Evolutionary conservation across 2,888 invertebrate species (phyloP), one percentile per base, ranked within the genome.

Genomic region (Ganaspis brasiliensis): DNA sequence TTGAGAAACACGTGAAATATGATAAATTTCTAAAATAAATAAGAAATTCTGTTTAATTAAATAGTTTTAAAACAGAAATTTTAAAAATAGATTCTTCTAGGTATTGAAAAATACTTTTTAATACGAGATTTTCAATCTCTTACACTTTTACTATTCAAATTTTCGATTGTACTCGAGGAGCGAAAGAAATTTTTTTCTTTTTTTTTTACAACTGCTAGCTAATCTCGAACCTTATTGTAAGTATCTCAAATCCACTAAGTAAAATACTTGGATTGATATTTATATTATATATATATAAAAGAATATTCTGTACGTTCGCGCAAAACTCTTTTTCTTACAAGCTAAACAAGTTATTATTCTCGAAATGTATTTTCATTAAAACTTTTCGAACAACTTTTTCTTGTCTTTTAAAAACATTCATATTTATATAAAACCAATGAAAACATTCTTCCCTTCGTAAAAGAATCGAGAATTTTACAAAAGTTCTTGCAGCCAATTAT

Each of bases 401-500:
- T n/a, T n/a, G n/a, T n/a, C 31, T 40, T 31, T 21, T 71, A 55
- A 37, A 74, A 75, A 56, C 74, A 12, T 31, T n/a, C n/a, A n/a
- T 16, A n/a, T 73, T 57, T 21, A 57, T 37, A 35, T 73, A 49
- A 56, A 67, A 67, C 24, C 45, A 45, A 73, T 76, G 70, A 79
- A 40, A 67, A 73, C n/a, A 5, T 70, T 75, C 67, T 72, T 70
- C 45, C 56, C 10, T 37, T 63, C 40, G 19, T 40, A 35, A 16
- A 16, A 63, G 19, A 63, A 55, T 55, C n/a, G n/a, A 56, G 3
- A 70, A 26, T 37, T 55, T 81, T 79, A 76, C 77, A 78, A 81
- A 81, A 79, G 75, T 76, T 79, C 75, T 76, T 79, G 74, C 70
- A 74, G 80, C 35, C 26, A 59, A 35, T 59, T n/a, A 57, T 2